A percentile compares a stretch with the other conserved stretches of the same genome.
Evolutionary conservation across 92 coral and sea anemone species (phyloP).

Genomic region (Epizoanthus rinbou): DNA sequence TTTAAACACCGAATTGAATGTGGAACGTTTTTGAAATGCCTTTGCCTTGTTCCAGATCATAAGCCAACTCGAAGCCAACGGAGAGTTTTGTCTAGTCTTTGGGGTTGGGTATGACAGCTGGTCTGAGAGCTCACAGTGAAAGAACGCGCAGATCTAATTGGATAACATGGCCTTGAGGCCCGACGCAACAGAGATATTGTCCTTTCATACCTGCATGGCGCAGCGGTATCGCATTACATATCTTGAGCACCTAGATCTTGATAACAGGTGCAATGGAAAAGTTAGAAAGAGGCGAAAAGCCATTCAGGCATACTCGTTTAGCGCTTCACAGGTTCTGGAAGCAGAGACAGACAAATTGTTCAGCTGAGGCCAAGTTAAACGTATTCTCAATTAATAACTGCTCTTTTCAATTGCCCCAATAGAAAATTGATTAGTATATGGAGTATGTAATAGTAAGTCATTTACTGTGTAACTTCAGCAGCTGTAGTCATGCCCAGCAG

Average conservation of each 20-base stretch:
- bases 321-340: not conserved
- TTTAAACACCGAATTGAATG: too few species aligned
- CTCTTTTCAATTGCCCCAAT: conserved; percentile 5
- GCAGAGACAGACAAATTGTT: not conserved
- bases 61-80: too few species aligned
- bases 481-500: conserved; percentile 12
- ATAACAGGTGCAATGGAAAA: not conserved
- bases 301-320: not conserved
- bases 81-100: too few species aligned
- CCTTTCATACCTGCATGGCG: not conserved
- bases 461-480: conserved; percentile 1
- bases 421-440: conserved; percentile 5
- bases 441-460: not conserved
- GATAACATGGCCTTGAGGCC: conserved; percentile 21
- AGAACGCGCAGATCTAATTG: not conserved
- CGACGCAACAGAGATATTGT: not conserved
- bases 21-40: too few species aligned
- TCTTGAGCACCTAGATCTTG: not conserved
- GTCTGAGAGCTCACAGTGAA: not conserved
- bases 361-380: not conserved
- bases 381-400: not conserved
- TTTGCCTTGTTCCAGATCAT: too few species aligned
- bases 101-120: not conserved
- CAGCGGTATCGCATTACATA: conserved; percentile 4
- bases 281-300: not conserved